phyloP scores from a whole-genome alignment of 2,113 vertebrate species.

The Oryzias melastigma region DNA sequence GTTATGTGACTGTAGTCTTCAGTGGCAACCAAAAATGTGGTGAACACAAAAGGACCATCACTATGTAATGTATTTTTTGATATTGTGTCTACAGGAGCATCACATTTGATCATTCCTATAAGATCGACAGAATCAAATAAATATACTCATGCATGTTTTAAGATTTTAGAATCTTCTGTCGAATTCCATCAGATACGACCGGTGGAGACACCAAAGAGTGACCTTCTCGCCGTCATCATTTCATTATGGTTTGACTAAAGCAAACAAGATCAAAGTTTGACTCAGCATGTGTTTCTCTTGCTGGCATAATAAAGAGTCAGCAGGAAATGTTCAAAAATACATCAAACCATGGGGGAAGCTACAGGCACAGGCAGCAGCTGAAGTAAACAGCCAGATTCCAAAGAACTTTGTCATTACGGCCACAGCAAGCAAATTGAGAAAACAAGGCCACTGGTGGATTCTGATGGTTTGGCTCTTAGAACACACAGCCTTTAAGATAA shows the following conservation, averaged over 20 bases:
- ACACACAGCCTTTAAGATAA: conserved; percentile 36
- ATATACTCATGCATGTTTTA: no score
- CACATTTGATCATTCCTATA: no score
- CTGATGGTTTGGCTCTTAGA: conserved; percentile 18
- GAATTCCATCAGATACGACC: no score
- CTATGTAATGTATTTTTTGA: no score
- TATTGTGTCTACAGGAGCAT: no score
- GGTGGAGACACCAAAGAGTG: background rate
- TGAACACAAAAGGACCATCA: no score
- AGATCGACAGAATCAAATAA: no score
- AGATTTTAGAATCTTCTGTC: no score
- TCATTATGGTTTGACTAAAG: background rate
- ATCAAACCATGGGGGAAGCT: background rate
- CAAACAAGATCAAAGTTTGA: background rate
- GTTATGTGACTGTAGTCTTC: no score
- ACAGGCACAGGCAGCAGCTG: conserved; percentile 16
- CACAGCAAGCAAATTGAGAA: conserved; percentile 1
- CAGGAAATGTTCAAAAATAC: conserved; percentile 16
- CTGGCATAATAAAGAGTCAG: background rate
- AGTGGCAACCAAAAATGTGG: no score
- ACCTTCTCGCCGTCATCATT: background rate
- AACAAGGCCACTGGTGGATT: conserved; percentile 29
- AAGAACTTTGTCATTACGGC: conserved; percentile 22
- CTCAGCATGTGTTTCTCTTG: background rate
- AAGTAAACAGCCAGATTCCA: conserved; percentile 18